Conservation (phyloP, 1,140 invertebrate species). For the Drosophila sproati region DNA sequence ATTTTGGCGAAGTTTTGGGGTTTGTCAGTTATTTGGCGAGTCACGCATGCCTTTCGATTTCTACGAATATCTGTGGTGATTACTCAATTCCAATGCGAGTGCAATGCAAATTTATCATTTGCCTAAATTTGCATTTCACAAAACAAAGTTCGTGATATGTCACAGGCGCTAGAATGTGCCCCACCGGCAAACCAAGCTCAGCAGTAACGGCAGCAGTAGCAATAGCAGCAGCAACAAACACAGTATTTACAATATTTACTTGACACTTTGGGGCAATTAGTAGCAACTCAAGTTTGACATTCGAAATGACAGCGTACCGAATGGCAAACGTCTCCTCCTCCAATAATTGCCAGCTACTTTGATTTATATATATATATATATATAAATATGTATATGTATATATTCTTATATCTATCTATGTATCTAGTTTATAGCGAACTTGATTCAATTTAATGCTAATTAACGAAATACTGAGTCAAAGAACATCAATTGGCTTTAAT, state of each 20-base stretch:
- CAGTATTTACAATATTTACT: slow-evolving; percentile 31
- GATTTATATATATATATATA: neutral
- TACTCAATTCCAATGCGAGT: slow-evolving; percentile 66
- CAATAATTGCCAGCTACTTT: neutral
- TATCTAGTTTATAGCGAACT: neutral
- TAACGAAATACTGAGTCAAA: slow-evolving; percentile 64
- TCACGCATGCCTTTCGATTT: slow-evolving; percentile 74
- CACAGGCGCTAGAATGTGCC: slow-evolving; percentile 75
- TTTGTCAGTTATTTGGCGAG: slow-evolving; percentile 51
- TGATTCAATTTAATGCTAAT: neutral
- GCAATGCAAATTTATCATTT: slow-evolving; percentile 65
- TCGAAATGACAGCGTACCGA: slow-evolving; percentile 25
- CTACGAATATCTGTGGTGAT: slow-evolving; percentile 57
- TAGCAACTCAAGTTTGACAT: slow-evolving; percentile 32
- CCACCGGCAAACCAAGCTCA: slow-evolving; percentile 4
- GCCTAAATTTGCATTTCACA: slow-evolving; percentile 66
- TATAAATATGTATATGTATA: neutral
- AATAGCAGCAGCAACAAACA: neutral
- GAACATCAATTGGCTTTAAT: slow-evolving; percentile 36
- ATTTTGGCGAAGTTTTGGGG: slow-evolving; percentile 31
- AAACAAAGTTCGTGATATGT: slow-evolving; percentile 72
- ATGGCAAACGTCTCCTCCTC: slow-evolving; percentile 10
- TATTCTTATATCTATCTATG: neutral
- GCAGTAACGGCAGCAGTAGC: neutral
- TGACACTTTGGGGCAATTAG: slow-evolving; percentile 52